Evolutionary conservation across 2,113 vertebrate genomes (phyloP), one percentile per base, ranked within the genome.

Genomic region (Orthonyx spaldingii): DNA sequence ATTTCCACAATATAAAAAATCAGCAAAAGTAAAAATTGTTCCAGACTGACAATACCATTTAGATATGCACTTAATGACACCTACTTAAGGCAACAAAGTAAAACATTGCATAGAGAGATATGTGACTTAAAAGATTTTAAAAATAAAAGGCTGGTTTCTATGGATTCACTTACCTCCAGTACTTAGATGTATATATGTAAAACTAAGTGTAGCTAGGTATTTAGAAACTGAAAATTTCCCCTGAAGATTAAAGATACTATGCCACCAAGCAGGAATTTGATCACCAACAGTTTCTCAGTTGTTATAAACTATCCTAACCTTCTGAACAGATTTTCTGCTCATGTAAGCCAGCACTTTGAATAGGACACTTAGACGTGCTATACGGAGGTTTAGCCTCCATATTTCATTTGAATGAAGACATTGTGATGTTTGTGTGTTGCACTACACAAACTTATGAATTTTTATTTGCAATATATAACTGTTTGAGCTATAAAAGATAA

Each of bases 101-200:
- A 77, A 90, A 52, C 28, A 39, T 4, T 47, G 10, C 16, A n/a
- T 33, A 39, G 33, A 55, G 7, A 41, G 22, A 42, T 27, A 30
- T 3, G 16, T 16, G 37, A 66, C 15, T 49, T 42, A 15, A 56
- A 64, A 81, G 8, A 18, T 46, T 77, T 76, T 21, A 3, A 71
- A 49, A 66, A 57, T 16, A 57, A 28, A 64, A 64, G 8, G 0
- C 53, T 47, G 7, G 4, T 86, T 76, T 76, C 15, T 37, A 3
- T 19, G 17, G 19, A 55, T 37, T 83, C 13, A 28, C 3, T 41
- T 0, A 0, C 59, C 6, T 64, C 33, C 11, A 33, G 19, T 41
- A 42, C 0, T 57, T 19, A 1, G 13, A 27, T 14, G 3, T 30
- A n/a, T 12, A 20, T 17, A 44, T 0, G 1, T 15, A 82, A 70